Conservation (phyloP, 2,797 vertebrate species). For the Fistularia tabacaria region DNA sequence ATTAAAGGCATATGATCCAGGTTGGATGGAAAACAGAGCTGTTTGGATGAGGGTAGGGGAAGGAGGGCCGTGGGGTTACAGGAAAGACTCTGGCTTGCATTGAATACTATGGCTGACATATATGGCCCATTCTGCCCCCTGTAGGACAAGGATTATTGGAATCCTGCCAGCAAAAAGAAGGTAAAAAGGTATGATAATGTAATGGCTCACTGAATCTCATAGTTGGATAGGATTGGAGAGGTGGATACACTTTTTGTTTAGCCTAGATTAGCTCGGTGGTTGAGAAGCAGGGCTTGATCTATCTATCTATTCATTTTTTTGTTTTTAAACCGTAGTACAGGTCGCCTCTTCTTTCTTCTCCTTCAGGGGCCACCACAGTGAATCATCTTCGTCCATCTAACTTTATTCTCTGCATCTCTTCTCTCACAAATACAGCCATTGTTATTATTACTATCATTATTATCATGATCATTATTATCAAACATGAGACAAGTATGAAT, state of each 20-base stretch:
- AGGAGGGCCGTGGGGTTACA: constrained; percentile 13
- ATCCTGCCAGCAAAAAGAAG: constrained; percentile 2
- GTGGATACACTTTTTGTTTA: background rate
- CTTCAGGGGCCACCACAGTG: no score
- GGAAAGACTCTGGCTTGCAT: constrained; percentile 44
- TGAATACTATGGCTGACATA: constrained; percentile 54
- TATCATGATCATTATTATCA: no score
- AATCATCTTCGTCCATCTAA: no score
- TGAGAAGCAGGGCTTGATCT: no score
- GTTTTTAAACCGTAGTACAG: no score
- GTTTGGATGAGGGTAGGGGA: background rate
- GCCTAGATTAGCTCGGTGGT: background rate
- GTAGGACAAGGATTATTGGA: constrained; percentile 26
- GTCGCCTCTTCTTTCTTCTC: no score
- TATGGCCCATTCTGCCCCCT: constrained; percentile 33
- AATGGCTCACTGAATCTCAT: constrained; percentile 9
- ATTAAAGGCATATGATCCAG: constrained; percentile 62
- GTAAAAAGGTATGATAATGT: constrained; percentile 16
- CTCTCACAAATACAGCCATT: no score
- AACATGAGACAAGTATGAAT: no score
- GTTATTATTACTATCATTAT: no score
- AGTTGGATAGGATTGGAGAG: constrained; percentile 11
- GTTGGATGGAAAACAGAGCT: constrained; percentile 53
- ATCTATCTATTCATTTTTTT: no score
- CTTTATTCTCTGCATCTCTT: no score